A percentile compares a stretch with the other conserved stretches of the same genome.
phyloP scores from a whole-genome alignment of 2,113 vertebrate species.

The western clawed frog (Xenopus tropicalis) region UCB_Xtro_10.0 CM004443.2:181024501-181025000 shows the following conservation, averaged over 20 bases:
- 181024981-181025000: background rate
- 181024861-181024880: too few species aligned
- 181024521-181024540: constrained; percentile 1
- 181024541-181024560: background rate
- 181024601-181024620: constrained; percentile 8
- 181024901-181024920: too few species aligned
- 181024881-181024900: too few species aligned
- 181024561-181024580: constrained; percentile 24
- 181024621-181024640: constrained; percentile 7
- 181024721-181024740: background rate
- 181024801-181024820: too few species aligned
- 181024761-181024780: too few species aligned
- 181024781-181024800: too few species aligned
- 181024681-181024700: background rate
- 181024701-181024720: constrained; percentile 13
- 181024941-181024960: too few species aligned
- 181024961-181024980: too few species aligned
- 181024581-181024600: background rate
- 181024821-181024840: too few species aligned
- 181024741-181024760: too few species aligned
- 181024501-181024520: constrained; percentile 25
- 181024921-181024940: too few species aligned
- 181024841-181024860: too few species aligned
- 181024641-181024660: background rate
- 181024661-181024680: constrained; percentile 13